Evolutionary conservation across 2,113 vertebrate species (phyloP), one percentile per base, ranked within the genome.

Genomic region (Mastomys natalensis): DNA sequence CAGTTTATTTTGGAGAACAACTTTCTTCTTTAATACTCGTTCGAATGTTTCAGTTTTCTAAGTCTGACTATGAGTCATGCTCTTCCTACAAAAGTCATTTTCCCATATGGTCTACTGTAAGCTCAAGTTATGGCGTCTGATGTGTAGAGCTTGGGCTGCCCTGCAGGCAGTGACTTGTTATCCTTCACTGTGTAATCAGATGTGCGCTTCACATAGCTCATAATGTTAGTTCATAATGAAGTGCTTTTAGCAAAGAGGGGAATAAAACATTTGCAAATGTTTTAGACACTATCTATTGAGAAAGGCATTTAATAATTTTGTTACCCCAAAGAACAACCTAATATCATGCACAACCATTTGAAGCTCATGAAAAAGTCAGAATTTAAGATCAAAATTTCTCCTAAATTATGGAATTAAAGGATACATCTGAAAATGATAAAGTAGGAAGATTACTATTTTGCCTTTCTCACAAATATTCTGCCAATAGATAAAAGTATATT

Each of bases 351-450:
- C 66, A n/a, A 77, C 40, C 37, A 88, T 78, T 64, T 29, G 58
- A 76, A 37, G 45, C 17, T 80, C 31, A 43, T 10, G 58, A 51
- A 51, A 66, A 58, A 58, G 86, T 72, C 0, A 93, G 72, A 58
- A 82, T 64, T 51, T 77, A 66, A 96, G 64, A 9, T 89, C 26
- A 74, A 31, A 26, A 16, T 58, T 80, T 68, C 45, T 58, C 43
- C 73, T 93, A 86, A 80, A 93, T 84, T 76, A 55, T 51, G 37
- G 51, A 89, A 64, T 68, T 73, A 58, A 81, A 68, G 22, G 1
- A 88, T 3, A 26, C 51, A 84, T 16, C 80, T 92, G 37, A 73
- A 93, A 97, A 96, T 77, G 66, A 80, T 5, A 1, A 89, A 70
- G 26, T 17, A 62, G 87, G 17, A 58, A 93, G 48, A 91, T 68